These are phyloP conservation scores for Upupa epops DNA, from an alignment of 2,113 vertebrate genomes.

Conservation along the genomic window DNA sequence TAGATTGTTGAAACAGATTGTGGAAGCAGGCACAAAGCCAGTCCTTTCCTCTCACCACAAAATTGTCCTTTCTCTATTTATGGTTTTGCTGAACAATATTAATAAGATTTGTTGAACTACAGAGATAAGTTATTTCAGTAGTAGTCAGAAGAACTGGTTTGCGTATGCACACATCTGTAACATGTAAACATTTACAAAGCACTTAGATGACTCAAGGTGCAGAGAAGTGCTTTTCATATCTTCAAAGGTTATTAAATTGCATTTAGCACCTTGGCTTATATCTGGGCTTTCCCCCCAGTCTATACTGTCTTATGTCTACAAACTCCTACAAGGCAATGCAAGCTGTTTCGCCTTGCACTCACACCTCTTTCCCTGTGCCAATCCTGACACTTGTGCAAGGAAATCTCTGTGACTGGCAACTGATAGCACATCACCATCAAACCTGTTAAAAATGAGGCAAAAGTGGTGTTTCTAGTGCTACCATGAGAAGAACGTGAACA, in stretches of 20 bases:
- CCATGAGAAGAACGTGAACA: background rate
- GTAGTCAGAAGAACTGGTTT: background rate
- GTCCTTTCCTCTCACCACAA: background rate
- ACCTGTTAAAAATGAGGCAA: background rate
- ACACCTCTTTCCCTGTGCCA: background rate
- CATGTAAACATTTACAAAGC: background rate
- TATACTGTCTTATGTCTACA: background rate
- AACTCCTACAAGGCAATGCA: background rate
- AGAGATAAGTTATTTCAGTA: background rate
- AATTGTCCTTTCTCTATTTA: background rate
- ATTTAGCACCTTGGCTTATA: background rate
- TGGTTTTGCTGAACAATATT: background rate
- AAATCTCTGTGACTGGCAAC: background rate
- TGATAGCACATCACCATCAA: accelerated
- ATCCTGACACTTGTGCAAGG: background rate
- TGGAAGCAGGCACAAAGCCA: background rate
- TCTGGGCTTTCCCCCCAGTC: background rate
- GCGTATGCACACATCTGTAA: background rate
- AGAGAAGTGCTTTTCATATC: background rate
- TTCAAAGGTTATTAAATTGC: background rate
- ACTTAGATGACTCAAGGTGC: background rate
- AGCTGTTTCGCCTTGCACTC: background rate
- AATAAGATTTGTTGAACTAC: background rate
- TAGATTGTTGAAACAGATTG: background rate
- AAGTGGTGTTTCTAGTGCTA: background rate